Evolutionary conservation across 2,113 vertebrate genomes (phyloP).

Genomic region (Zapus hudsonius): DNA sequence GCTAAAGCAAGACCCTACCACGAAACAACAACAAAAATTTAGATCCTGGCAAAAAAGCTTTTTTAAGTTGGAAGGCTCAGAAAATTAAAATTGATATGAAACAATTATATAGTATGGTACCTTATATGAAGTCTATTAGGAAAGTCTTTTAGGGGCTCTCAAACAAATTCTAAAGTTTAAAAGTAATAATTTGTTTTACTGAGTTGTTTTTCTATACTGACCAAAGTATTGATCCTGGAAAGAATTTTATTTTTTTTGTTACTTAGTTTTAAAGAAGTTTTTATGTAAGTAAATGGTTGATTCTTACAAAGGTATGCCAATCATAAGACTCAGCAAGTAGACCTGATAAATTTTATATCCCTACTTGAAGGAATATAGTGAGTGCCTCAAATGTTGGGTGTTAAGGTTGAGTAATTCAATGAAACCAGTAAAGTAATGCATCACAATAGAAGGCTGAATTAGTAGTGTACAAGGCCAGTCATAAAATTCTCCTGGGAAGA

Average conservation of each 20-base stretch:
- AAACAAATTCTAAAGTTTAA: constrained; percentile 61
- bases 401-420: constrained; percentile 45
- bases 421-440: constrained; percentile 19
- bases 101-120: constrained; percentile 45
- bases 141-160: constrained; percentile 30
- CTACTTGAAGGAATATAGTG: neutral
- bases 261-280: constrained; percentile 33
- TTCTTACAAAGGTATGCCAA: neutral
- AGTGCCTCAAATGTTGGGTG: neutral
- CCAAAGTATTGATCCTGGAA: constrained; percentile 14
- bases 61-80: constrained; percentile 53
- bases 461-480: neutral
- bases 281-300: neutral
- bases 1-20: too few species aligned
- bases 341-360: constrained; percentile 22
- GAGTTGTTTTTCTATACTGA: neutral
- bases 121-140: constrained; percentile 36
- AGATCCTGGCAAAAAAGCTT: constrained; percentile 39
- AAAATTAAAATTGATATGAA: constrained; percentile 60
- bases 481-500: constrained; percentile 19
- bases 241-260: constrained; percentile 31
- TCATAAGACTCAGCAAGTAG: constrained; percentile 26
- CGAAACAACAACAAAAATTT: too few species aligned
- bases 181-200: constrained; percentile 46
- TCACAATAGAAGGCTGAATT: constrained; percentile 13